Evolutionary conservation across 1,140 invertebrate species (phyloP), one percentile per base, ranked within the genome.

Genomic region (Ceratosolen solmsi): DNA sequence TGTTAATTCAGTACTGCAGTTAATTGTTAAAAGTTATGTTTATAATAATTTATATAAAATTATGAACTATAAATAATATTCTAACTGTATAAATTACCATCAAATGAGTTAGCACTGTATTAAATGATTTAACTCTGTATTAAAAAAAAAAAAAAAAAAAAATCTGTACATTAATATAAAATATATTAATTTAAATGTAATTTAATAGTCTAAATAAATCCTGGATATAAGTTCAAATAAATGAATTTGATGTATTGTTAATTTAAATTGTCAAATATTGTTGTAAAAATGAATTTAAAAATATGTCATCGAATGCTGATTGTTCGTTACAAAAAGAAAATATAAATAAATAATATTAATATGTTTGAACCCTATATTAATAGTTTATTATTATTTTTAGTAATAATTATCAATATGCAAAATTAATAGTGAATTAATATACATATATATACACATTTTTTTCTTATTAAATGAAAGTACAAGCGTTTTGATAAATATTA

Each of bases 221-320:
- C 78, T 58, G 51, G 17, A 2, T 7, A 49, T 63, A 65, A 65
- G 36, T 65, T 49, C 63, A 25, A 68, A 25, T 65, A 27, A 79
- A 74, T 60, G 30, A 77, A 76, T 82, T 84, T 56, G 25, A 79
- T 82, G 56, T 79, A 74, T 79, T 76, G 60, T 76, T 79, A 76
- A 70, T 56, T 15, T 65, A 58, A 78, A 60, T 65, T 84, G 77
- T 80, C 78, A 80, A 84, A 68, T 79, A 75, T 76, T 82, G n/a
- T 83, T 82, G 65, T 72, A 78, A 83, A 78, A 83, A 83, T 83
- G 25, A 60, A 79, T 83, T 71, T 83, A 79, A 83, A 73, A 78
- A 73, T 77, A 33, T 76, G 49, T 75, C 51, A 65, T 65, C 9
- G 30, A 56, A 75, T 30, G 30, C 27, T 77, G 60, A 82, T 27